phyloP scores from a whole-genome alignment of 2,888 invertebrate species.

The Tiphia femorata region DNA sequence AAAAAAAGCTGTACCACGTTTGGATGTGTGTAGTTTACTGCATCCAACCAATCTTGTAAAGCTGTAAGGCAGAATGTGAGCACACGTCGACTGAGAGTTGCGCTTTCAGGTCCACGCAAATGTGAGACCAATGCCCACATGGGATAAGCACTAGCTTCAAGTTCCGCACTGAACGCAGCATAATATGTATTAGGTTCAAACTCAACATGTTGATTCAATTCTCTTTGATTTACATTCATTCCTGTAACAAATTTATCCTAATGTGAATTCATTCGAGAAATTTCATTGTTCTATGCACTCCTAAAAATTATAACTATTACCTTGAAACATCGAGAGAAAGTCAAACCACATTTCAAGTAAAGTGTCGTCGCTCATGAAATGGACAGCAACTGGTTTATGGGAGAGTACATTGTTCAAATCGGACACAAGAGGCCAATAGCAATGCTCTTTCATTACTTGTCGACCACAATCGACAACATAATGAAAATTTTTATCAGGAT shows the following conservation, averaged over 20 bases:
- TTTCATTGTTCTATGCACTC: background rate
- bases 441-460: constrained; percentile 96
- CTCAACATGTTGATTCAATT: constrained; percentile 92
- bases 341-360: constrained; percentile 97
- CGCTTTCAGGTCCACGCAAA: constrained; percentile 80
- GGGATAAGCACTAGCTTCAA: constrained; percentile 96
- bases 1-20: constrained; percentile 72
- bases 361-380: constrained; percentile 89
- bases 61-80: constrained; percentile 82
- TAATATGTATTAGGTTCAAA: constrained; percentile 98
- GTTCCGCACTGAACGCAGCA: constrained; percentile 96
- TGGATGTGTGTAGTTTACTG: constrained; percentile 81
- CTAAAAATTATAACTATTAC: constrained; percentile 69
- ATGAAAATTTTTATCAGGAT: constrained; percentile 85
- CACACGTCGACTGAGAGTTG: constrained; percentile 81
- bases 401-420: constrained; percentile 97
- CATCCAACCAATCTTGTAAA: constrained; percentile 90
- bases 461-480: constrained; percentile 93
- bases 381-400: constrained; percentile 90
- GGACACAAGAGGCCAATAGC: constrained; percentile 97
- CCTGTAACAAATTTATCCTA: constrained; percentile 71
- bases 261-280: background rate
- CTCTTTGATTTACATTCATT: constrained; percentile 96
- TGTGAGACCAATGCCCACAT: constrained; percentile 98
- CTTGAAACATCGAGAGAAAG: constrained; percentile 95